These are phyloP conservation scores for Stegodyphus dumicola DNA, from an alignment of 1,140 invertebrate genomes.

Conservation along the genomic window DNA sequence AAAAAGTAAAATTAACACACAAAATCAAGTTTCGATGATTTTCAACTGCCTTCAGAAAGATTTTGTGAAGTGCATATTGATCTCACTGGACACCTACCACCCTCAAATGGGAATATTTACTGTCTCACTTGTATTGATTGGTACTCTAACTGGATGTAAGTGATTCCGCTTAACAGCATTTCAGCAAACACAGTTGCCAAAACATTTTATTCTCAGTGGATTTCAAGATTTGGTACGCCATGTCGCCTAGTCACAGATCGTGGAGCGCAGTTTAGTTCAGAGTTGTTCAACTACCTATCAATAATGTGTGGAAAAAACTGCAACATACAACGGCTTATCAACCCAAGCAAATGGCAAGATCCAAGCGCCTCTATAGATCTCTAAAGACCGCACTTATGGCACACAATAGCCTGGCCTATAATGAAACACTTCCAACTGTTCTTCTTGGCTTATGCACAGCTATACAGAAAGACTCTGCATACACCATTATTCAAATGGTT, in stretches of 20 bases:
- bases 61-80: too few relatives aligned
- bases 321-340: too few relatives aligned
- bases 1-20: conserved; percentile 14
- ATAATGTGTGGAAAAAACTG: too few relatives aligned
- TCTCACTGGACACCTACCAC: conserved; percentile 70
- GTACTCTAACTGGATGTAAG: conserved; percentile 65
- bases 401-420: too few relatives aligned
- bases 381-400: too few relatives aligned
- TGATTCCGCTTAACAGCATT: not conserved
- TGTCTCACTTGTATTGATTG: conserved; percentile 69
- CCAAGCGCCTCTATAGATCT: too few relatives aligned
- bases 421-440: too few relatives aligned
- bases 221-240: conserved; percentile 3
- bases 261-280: too few relatives aligned
- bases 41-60: conserved; percentile 64
- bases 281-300: not conserved
- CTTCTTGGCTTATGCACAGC: too few relatives aligned
- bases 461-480: too few relatives aligned
- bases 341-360: too few relatives aligned
- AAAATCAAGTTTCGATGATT: conserved; percentile 12
- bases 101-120: conserved; percentile 66
- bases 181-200: conserved; percentile 3
- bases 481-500: too few relatives aligned
- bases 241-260: not conserved
- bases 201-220: conserved; percentile 17